Percentiles rank a stretch among this genome's conserved stretches.
These are phyloP conservation scores for Listronotus oregonensis DNA, from an alignment of 1,140 invertebrate genomes.

Conservation along the genomic window DNA sequence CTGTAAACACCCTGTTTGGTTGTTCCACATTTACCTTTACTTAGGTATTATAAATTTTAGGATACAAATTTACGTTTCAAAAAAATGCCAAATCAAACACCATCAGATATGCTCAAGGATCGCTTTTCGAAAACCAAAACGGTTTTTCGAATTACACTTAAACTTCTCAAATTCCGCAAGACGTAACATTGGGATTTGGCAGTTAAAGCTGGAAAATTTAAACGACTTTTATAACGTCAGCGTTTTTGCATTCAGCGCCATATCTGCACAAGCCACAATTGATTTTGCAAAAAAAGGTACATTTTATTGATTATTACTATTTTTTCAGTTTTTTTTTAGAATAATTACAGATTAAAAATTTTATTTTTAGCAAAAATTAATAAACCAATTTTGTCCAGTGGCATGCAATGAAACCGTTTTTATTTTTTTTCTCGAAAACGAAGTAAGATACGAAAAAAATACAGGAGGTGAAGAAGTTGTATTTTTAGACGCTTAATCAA, in stretches of 20 bases:
- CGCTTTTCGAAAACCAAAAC: conserved; percentile 25
- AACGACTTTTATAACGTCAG: conserved; percentile 40
- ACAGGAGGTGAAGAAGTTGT: too few relatives aligned
- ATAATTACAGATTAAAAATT: too few relatives aligned
- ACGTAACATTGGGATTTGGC: conserved; percentile 41
- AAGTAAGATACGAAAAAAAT: too few relatives aligned
- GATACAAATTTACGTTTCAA: conserved; percentile 26
- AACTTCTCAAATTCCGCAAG: conserved; percentile 36
- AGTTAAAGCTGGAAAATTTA: conserved; percentile 34
- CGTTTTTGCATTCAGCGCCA: conserved; percentile 40
- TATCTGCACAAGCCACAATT: conserved; percentile 26
- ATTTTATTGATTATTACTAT: too few relatives aligned
- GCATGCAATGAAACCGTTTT: too few relatives aligned
- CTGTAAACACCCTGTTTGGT: too few relatives aligned
- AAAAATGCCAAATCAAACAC: neutral
- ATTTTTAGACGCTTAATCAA: too few relatives aligned
- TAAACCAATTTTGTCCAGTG: too few relatives aligned
- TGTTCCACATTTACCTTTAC: too few relatives aligned
- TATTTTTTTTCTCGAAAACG: too few relatives aligned
- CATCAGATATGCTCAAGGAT: conserved; percentile 27
- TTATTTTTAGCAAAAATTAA: too few relatives aligned
- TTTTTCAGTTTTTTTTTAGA: too few relatives aligned
- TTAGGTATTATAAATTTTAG: conserved; percentile 22
- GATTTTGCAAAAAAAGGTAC: conserved; percentile 4
- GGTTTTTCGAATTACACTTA: conserved; percentile 42